Conservation (phyloP, 1,140 invertebrate genomes). For the Drosophila seguyi region DNA sequence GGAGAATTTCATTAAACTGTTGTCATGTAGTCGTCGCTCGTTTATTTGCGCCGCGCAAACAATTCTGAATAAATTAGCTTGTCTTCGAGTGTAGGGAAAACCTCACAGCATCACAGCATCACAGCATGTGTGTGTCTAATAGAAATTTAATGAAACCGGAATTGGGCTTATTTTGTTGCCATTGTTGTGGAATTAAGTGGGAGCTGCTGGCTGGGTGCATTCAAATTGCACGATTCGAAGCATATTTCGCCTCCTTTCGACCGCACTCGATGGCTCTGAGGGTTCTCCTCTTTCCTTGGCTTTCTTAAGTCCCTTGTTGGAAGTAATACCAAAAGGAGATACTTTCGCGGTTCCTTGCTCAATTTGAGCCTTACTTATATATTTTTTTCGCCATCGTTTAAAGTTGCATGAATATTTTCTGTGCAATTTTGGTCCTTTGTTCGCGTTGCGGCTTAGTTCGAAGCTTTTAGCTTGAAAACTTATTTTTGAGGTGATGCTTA, state of each 20-base stretch:
- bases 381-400: slow-evolving; percentile 8
- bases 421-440: not conserved
- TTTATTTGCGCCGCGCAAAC: slow-evolving; percentile 45
- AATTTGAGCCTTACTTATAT: slow-evolving; percentile 11
- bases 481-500: not conserved
- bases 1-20: slow-evolving; percentile 45
- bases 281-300: not conserved
- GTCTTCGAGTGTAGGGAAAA: not conserved
- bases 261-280: not conserved
- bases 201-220: slow-evolving; percentile 10
- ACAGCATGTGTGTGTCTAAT: slow-evolving; percentile 12
- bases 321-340: not conserved
- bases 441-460: slow-evolving; percentile 9
- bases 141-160: slow-evolving; percentile 22
- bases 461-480: not conserved
- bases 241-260: slow-evolving; percentile 31
- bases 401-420: slow-evolving; percentile 26
- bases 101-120: not conserved
- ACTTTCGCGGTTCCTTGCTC: slow-evolving; percentile 5
- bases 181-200: slow-evolving; percentile 8
- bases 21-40: slow-evolving; percentile 32
- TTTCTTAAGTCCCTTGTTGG: slow-evolving; percentile 36
- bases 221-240: slow-evolving; percentile 34
- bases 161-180: not conserved
- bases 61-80: slow-evolving; percentile 43